Base-by-base conservation (phyloP, 2,797 vertebrate genomes). In the Podargus strigoides region DNA sequence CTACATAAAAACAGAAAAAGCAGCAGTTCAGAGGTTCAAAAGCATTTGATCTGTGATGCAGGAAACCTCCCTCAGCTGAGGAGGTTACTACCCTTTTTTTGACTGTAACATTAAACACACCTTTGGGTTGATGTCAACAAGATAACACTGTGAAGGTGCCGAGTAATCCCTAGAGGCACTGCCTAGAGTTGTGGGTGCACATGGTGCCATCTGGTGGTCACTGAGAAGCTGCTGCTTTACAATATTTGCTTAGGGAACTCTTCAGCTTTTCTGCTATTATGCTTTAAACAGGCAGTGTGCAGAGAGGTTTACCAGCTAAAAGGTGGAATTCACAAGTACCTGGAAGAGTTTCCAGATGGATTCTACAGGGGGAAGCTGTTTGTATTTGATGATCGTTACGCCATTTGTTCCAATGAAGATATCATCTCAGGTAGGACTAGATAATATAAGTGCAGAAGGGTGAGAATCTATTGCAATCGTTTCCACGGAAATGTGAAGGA, bases 301-400 rank as follows among this genome's bases (percentile, higher is more conserved):
- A 99, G 98, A 95, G 99, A 99, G 78, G 98, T 99, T 73, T 99
- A 98, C 94, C 99, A 99, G 97, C 98, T 99, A 79, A 99, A 99
- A 96, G 99, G 99, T 41, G 99, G 99, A 91, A 99, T 99, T 96
- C 99, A 99, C 97, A 99, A 99, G 91, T 99, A 99, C 94, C 97
- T 99, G 95, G 99, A 99, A 96, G 98, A 97, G 85, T 99, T 99
- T 97, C 99, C 99, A 5, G 98, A 99, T 18, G 99, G 99, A 28
- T 99, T 99, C 97, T 99, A 99, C 96, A 98, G 98, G 30, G 99
- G 99, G 68, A 99, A 99, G 96, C 98, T 99, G 63, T 99, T 99
- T 94, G 99, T 99, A 58, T 99, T 99, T 91, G 99, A 99, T 85
- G 98, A 99, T 56, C 99, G 99, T 80, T 99, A 98, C 30, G 95